phyloP scores from a whole-genome alignment of 2,113 vertebrate genomes.

The Amphilophus citrinellus region DNA sequence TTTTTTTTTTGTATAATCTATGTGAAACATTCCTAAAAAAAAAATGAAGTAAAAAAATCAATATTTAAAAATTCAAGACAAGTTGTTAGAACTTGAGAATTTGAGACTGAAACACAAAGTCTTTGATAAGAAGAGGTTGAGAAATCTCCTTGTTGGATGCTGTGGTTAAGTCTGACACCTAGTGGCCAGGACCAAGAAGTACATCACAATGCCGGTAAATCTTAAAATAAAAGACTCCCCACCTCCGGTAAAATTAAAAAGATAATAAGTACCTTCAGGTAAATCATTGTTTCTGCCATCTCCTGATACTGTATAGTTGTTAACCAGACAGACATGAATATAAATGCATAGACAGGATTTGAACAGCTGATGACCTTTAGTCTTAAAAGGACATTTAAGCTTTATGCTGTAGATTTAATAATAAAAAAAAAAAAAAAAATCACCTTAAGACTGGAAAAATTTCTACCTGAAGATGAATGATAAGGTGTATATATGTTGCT shows the following conservation, averaged over 20 bases:
- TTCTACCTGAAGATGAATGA: no score
- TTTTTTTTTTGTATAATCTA: not conserved
- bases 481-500: no score
- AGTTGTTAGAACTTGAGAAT: not conserved
- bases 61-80: not conserved
- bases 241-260: not conserved
- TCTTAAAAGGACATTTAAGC: not conserved
- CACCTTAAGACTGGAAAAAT: not conserved
- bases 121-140: not conserved
- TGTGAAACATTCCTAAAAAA: not conserved
- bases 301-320: not conserved
- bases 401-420: not conserved
- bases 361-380: not conserved
- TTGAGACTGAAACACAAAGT: not conserved
- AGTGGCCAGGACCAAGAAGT: conserved; percentile 15
- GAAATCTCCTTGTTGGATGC: not conserved
- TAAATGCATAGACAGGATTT: not conserved
- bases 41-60: not conserved
- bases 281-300: not conserved
- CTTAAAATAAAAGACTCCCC: no score
- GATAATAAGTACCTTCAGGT: not conserved
- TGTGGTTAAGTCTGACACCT: conserved; percentile 54
- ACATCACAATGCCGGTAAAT: not conserved
- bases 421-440: not conserved
- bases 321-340: not conserved